Evolutionary conservation across 2,888 invertebrate species (phyloP).

Genomic region (Calliopum simillimum): DNA sequence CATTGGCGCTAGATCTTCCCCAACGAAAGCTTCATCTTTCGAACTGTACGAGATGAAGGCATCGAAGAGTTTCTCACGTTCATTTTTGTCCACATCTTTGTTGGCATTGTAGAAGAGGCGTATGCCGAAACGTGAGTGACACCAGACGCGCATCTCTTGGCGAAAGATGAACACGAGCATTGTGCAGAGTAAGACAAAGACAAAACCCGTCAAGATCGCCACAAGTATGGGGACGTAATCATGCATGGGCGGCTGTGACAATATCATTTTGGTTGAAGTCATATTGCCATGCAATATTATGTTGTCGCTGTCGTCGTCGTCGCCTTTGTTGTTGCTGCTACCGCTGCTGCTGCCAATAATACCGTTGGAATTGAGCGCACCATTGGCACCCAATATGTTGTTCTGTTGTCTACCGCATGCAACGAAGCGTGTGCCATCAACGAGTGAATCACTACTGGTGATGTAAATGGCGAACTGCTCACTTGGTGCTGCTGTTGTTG

Average conservation of each 20-base stretch:
- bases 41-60: conserved; percentile 96
- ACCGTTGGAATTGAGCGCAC: conserved; percentile 46
- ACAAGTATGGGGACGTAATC: conserved; percentile 85
- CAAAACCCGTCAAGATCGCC: conserved; percentile 80
- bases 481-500: conserved; percentile 30
- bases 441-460: conserved; percentile 48
- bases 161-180: conserved; percentile 85
- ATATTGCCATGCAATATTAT: conserved; percentile 71
- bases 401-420: conserved; percentile 57
- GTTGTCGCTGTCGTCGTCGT: conserved; percentile 45
- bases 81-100: conserved; percentile 83
- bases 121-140: conserved; percentile 86
- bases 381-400: conserved; percentile 46
- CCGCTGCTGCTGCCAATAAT: conserved; percentile 43
- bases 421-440: conserved; percentile 51
- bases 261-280: conserved; percentile 73
- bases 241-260: conserved; percentile 72
- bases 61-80: conserved; percentile 90
- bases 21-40: conserved; percentile 91
- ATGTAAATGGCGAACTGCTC: conserved; percentile 55
- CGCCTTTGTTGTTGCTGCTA: conserved; percentile 47
- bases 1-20: conserved; percentile 87
- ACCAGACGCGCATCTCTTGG: conserved; percentile 86
- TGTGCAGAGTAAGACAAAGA: conserved; percentile 79
- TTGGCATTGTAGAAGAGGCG: conserved; percentile 79